Conservation (phyloP, 2,113 vertebrate genomes). For the Amphiprion percula region DNA sequence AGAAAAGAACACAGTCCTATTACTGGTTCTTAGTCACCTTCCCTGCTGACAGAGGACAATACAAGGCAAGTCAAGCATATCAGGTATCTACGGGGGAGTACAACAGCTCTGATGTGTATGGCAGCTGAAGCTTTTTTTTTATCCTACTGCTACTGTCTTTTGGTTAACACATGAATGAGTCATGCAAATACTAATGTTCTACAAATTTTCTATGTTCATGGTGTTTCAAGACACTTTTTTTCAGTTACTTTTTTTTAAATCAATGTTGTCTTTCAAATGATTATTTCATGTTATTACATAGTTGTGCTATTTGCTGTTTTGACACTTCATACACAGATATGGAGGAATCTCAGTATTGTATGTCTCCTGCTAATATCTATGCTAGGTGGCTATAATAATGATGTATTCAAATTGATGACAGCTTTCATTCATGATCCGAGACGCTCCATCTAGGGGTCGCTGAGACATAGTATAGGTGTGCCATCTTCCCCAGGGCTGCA, state of each 20-base stretch:
- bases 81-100: conserved; percentile 1
- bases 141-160: background rate
- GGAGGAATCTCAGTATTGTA: no score
- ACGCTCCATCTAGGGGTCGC: no score
- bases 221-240: background rate
- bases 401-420: no score
- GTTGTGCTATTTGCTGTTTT: background rate
- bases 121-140: conserved; percentile 20
- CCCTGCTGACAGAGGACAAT: conserved; percentile 63
- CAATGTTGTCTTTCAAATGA: background rate
- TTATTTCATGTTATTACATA: background rate
- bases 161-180: conserved; percentile 1
- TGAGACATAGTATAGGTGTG: no score
- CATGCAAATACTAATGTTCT: background rate
- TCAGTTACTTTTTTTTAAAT: background rate
- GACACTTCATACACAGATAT: background rate
- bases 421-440: no score
- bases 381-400: no score
- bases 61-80: conserved; percentile 70
- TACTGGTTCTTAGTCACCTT: conserved; percentile 66
- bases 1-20: conserved; percentile 61
- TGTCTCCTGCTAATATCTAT: no score
- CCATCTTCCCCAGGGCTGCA: no score
- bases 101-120: conserved; percentile 1
- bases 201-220: background rate